Evolutionary conservation across 1,140 invertebrate species (phyloP).

Genomic region (Rhysida immarginata): DNA sequence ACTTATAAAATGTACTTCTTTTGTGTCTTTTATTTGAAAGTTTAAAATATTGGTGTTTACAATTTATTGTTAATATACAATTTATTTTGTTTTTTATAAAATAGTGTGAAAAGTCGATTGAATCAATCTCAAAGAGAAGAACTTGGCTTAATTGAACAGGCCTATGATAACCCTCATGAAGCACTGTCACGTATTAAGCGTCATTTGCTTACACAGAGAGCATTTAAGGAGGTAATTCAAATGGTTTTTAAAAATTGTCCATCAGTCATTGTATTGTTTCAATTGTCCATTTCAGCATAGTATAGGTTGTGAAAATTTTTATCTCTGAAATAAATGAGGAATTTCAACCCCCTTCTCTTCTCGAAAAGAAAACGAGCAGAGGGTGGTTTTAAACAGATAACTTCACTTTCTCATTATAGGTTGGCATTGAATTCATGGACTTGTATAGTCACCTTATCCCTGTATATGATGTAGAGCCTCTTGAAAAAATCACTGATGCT

Average conservation of each 20-base stretch:
- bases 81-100: too few species aligned
- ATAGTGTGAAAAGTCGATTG: constrained; percentile 93
- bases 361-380: too few species aligned
- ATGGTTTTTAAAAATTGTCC: not conserved
- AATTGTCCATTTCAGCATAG: not conserved
- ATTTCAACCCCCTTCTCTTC: too few species aligned
- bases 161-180: constrained; percentile 99
- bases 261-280: not conserved
- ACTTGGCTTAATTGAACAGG: constrained; percentile 95
- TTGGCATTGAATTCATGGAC: constrained; percentile 99
- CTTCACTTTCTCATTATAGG: constrained; percentile 38
- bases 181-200: constrained; percentile 97
- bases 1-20: too few species aligned
- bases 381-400: too few species aligned
- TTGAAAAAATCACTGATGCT: constrained; percentile 99
- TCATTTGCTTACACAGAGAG: constrained; percentile 93
- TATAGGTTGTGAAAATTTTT: not conserved
- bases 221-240: constrained; percentile 85
- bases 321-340: not conserved
- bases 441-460: constrained; percentile 96
- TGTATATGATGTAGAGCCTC: constrained; percentile 96
- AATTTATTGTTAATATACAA: too few species aligned
- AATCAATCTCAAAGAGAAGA: constrained; percentile 99
- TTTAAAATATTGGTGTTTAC: too few species aligned
- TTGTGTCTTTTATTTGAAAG: too few species aligned